A percentile compares a stretch with the other conserved stretches of the same genome.
phyloP scores from a whole-genome alignment of 2,113 vertebrate species.

The Scytalopus superciliaris region DNA sequence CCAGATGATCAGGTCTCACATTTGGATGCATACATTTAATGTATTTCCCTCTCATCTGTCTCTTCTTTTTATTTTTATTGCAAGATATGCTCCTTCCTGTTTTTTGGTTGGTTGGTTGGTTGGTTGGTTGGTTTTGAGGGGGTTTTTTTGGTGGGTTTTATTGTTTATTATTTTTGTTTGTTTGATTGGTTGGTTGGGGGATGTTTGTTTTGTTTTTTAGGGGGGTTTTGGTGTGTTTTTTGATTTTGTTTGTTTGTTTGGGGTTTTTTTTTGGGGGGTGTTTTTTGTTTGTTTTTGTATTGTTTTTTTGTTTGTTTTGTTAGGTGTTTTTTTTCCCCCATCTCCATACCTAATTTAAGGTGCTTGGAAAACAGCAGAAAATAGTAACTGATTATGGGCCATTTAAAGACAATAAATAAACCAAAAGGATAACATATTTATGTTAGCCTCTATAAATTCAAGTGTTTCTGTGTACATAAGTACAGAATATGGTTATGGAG shows the following conservation, averaged over 20 bases:
- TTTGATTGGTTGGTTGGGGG: no score
- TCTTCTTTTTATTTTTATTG: neutral
- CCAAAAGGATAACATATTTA: neutral
- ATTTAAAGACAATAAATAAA: neutral
- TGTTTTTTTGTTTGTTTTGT: no score
- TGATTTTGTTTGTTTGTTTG: no score
- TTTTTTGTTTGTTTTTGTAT: no score
- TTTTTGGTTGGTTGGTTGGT: neutral
- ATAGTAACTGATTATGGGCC: neutral
- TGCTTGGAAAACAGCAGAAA: neutral
- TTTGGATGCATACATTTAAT: neutral
- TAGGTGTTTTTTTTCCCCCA: neutral
- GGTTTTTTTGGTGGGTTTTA: no score
- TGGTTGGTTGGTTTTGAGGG: no score
- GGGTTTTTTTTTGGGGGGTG: no score
- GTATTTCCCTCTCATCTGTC: neutral
- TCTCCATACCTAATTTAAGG: neutral
- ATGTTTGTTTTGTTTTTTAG: no score
- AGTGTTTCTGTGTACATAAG: neutral
- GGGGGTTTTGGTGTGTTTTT: no score
- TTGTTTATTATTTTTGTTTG: no score
- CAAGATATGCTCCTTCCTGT: neutral
- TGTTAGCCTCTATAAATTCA: neutral
- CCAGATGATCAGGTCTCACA: neutral
- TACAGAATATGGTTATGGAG: neutral